These are phyloP conservation scores for Siphamia tubifer DNA, from an alignment of 2,113 vertebrate species.

Conservation along the genomic window DNA sequence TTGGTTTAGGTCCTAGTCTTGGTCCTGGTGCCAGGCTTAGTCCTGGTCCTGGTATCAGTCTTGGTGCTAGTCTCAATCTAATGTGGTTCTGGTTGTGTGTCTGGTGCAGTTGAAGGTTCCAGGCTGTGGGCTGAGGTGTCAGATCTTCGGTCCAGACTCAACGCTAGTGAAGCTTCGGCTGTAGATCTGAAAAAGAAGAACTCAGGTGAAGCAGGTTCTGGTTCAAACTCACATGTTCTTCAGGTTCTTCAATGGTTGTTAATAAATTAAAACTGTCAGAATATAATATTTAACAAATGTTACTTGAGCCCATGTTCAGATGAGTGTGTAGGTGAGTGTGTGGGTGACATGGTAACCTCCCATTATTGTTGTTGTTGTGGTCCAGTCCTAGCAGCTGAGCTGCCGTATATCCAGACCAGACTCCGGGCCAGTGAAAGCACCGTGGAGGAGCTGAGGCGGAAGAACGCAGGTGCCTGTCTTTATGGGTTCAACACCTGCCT, in stretches of 20 bases:
- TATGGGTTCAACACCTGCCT: too few relatives aligned
- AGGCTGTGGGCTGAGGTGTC: not conserved
- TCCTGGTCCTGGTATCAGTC: not conserved
- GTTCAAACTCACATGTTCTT: not conserved
- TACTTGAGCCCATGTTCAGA: too few relatives aligned
- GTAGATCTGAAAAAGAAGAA: constrained; percentile 38
- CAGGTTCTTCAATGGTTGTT: not conserved
- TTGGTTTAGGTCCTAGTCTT: too few relatives aligned
- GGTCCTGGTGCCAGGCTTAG: too few relatives aligned
- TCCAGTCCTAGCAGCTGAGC: constrained; percentile 29
- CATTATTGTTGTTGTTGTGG: too few relatives aligned
- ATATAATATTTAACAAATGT: too few relatives aligned
- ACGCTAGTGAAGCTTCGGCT: not conserved
- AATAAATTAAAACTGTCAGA: too few relatives aligned
- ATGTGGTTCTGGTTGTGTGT: not conserved
- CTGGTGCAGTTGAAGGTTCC: not conserved
- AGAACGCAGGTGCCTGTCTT: constrained; percentile 62
- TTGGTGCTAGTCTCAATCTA: not conserved
- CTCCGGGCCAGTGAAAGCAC: constrained; percentile 55
- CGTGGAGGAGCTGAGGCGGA: constrained; percentile 61
- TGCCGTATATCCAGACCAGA: constrained; percentile 60
- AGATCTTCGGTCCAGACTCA: constrained; percentile 21
- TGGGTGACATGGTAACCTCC: not conserved
- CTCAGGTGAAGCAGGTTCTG: constrained; percentile 28
- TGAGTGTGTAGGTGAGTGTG: too few relatives aligned